phyloP scores from a whole-genome alignment of 2,113 vertebrate genomes.

The Cottus gobio region DNA sequence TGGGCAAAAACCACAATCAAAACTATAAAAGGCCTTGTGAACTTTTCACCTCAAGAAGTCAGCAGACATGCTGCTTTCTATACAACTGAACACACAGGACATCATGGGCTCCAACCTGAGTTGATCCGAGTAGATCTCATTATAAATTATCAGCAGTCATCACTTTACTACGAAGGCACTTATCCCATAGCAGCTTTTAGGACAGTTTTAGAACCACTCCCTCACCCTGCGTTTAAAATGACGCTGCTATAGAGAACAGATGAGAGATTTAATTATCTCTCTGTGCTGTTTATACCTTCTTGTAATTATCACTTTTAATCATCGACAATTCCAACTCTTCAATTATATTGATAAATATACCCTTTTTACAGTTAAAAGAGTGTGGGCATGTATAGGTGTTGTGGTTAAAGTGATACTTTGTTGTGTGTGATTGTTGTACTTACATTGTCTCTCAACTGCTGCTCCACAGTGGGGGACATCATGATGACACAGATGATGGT shows the following conservation, averaged over 20 bases:
- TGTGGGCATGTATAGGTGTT: neutral
- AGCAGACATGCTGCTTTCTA: neutral
- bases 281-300: neutral
- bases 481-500: slow-evolving; percentile 91
- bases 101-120: neutral
- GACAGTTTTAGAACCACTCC: neutral
- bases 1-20: neutral
- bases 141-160: neutral
- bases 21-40: neutral
- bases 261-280: neutral
- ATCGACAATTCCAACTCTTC: too few species aligned
- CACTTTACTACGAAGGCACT: neutral
- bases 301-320: neutral
- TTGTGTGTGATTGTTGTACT: slow-evolving; percentile 74
- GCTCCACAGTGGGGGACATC: slow-evolving; percentile 93
- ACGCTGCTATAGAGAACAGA: neutral
- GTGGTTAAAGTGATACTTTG: neutral
- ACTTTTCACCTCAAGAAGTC: neutral
- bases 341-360: neutral
- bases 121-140: neutral
- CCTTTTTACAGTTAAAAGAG: neutral
- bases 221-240: neutral
- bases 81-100: neutral
- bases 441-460: slow-evolving; percentile 82
- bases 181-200: neutral